Evolutionary conservation across 2,888 invertebrate species (phyloP), one percentile per base, ranked within the genome.

Genomic region (Heliconius erato): DNA sequence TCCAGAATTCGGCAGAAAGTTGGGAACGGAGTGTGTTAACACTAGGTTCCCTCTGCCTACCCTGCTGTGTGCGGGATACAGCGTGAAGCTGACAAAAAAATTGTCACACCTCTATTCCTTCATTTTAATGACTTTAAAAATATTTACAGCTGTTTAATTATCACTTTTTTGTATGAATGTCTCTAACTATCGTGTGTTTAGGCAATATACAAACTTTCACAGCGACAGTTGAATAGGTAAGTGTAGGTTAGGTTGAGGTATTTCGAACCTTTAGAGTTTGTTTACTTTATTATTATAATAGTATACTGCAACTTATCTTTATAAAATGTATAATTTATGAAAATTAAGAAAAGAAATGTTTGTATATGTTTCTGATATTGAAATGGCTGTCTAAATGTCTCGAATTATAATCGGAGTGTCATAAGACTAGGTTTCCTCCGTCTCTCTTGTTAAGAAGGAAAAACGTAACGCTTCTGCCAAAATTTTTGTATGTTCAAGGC

Each of bases 171-270:
- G 11, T 23, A 40, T 77, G 49, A 28, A 44, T 67, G 68, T n/a
- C 16, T 7, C 14, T 32, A 28, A 74, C 67, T 54, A 54, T 82
- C 74, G 14, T 40, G 23, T 35, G 67, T 72, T 79, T 74, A 79
- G 28, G 74, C 74, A 79, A 79, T 82, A 79, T 79, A 82, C 74
- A 74, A 82, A 67, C 82, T 82, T 82, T 82, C 82, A 79, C 82
- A 59, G 74, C 19, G 79, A 28, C 79, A 68, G 72, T 54, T 28
- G 44, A 44, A 26, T 71, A 71, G 71, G 63, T 28, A 14, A 16
- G 74, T 68, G 40, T 35, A 26, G 71, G 32, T 63, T 65, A 65
- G 35, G 72, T 74, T 26, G 54, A 44, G 79, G 67, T 68, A 78
- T 68, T 78, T 49, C 23, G 49, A 49, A 49, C 28, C 28, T 68